A percentile compares a stretch with the other conserved stretches of the same genome.
phyloP scores from a whole-genome alignment of 35 echinoderm and acorn worm genomes.

The Lytechinus variegatus region DNA sequence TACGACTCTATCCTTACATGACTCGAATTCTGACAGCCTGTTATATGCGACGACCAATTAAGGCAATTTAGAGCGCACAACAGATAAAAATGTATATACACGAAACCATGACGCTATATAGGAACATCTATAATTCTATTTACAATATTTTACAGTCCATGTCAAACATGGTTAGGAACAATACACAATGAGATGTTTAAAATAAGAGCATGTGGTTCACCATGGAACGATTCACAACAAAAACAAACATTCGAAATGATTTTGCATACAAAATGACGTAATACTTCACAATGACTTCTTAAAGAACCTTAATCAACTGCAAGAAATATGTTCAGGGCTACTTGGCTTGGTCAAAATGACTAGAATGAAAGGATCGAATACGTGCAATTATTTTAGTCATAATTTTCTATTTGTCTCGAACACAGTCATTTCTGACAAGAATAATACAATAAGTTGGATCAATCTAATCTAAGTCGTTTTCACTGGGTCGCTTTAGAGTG shows the following conservation, averaged over 20 bases:
- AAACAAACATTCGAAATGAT: background rate
- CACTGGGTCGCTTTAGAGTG: no score
- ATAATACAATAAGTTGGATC: background rate
- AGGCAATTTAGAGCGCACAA: background rate
- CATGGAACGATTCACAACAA: background rate
- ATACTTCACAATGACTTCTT: background rate
- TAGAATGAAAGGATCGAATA: no score
- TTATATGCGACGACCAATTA: background rate
- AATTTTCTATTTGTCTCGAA: no score
- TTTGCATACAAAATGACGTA: background rate
- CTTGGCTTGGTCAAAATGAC: no score
- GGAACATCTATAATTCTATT: background rate
- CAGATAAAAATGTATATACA: background rate
- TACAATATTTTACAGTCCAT: background rate
- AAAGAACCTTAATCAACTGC: no score
- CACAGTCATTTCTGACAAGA: no score
- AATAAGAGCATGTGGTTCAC: background rate
- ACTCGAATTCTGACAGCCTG: background rate
- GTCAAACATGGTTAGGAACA: background rate
- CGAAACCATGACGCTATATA: background rate
- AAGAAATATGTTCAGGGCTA: no score
- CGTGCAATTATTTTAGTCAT: no score
- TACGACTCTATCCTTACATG: background rate
- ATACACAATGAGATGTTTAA: background rate
- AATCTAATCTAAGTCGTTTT: no score